Evolutionary conservation across 2,888 invertebrate genomes (phyloP), one percentile per base, ranked within the genome.

Genomic region (Hypsopygia costalis): DNA sequence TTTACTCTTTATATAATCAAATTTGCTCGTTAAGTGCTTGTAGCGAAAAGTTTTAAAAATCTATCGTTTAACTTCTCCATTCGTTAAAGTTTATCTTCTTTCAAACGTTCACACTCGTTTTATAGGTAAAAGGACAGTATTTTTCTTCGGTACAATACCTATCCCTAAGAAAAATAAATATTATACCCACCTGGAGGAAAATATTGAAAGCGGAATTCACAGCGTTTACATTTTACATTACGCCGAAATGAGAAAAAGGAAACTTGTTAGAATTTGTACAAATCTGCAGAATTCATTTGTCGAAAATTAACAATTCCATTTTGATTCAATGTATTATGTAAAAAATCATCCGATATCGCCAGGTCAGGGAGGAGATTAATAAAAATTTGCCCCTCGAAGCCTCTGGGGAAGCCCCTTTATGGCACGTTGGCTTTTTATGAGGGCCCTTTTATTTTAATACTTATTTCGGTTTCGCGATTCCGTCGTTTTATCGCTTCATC

Each of bases 341-440:
- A 74, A 76, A 75, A 70, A 67, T 67, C 60, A 67, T 69, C 61
- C 62, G 51, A 50, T 57, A 58, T 56, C 60, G 63, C 60, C 64
- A 65, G 73, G 69, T 65, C 55, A 62, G 71, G 72, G 67, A 63
- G 63, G 69, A 78, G 79, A 80, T 85, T 82, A 81, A 82, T 81
- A 85, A 81, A 81, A 81, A 78, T 77, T 79, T 77, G 63, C 68
- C 69, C 69, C 68, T 69, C 65, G 59, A 71, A 75, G 64, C 73
- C 77, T 58, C 69, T 51, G 58, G 75, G 75, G 78, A 78, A 69
- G 67, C 72, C 71, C 73, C 74, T 82, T 82, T 81, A 81, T 73
- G 72, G 77, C 78, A 73, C 76, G 76, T 73, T 76, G 75, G 74
- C 70, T 78, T 80, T 82, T 81, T 78, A 81, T 71, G 78, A 74